Evolutionary conservation across 2,797 vertebrate genomes (phyloP).

Genomic region (Bryconaethiops microstoma): DNA sequence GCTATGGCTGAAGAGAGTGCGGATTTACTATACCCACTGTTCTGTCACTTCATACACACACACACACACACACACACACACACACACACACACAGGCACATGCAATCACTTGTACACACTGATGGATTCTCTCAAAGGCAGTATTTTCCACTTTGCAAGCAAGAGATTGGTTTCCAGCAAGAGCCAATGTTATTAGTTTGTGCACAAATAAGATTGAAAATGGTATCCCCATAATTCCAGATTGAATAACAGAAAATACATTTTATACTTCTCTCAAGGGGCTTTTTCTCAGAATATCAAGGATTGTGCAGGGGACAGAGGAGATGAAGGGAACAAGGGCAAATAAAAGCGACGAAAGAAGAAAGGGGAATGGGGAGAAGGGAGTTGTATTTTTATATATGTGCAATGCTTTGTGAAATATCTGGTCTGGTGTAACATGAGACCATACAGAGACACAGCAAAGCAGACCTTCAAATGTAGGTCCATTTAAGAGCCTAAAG

Average conservation of each 20-base stretch:
- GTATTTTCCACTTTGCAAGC: slow-evolving; percentile 58
- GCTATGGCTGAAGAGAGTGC: slow-evolving; percentile 7
- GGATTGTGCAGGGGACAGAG: slow-evolving; percentile 31
- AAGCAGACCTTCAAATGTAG: neutral
- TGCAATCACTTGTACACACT: slow-evolving; percentile 32
- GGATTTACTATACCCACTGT: slow-evolving; percentile 32
- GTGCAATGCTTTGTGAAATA: slow-evolving; percentile 7
- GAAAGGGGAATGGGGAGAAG: neutral
- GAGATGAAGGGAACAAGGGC: slow-evolving; percentile 26
- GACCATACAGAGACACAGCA: neutral
- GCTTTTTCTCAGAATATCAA: slow-evolving; percentile 58
- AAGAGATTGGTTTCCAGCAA: slow-evolving; percentile 59
- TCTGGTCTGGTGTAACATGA: slow-evolving; percentile 21
- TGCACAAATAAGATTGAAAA: slow-evolving; percentile 63
- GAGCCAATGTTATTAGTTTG: slow-evolving; percentile 59
- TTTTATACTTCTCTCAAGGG: slow-evolving; percentile 52
- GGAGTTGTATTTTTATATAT: slow-evolving; percentile 12
- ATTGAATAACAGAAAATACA: slow-evolving; percentile 61
- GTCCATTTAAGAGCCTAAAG: slow-evolving; percentile 1
- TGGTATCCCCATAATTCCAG: slow-evolving; percentile 59
- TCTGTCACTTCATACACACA: slow-evolving; percentile 27
- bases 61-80: slow-evolving; percentile 7
- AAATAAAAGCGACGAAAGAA: slow-evolving; percentile 25
- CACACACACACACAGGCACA: slow-evolving; percentile 37
- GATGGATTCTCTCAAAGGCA: slow-evolving; percentile 55